Evolutionary conservation across 2,888 invertebrate species (phyloP), one percentile per base, ranked within the genome.

Genomic region (Orchesella flavescens): DNA sequence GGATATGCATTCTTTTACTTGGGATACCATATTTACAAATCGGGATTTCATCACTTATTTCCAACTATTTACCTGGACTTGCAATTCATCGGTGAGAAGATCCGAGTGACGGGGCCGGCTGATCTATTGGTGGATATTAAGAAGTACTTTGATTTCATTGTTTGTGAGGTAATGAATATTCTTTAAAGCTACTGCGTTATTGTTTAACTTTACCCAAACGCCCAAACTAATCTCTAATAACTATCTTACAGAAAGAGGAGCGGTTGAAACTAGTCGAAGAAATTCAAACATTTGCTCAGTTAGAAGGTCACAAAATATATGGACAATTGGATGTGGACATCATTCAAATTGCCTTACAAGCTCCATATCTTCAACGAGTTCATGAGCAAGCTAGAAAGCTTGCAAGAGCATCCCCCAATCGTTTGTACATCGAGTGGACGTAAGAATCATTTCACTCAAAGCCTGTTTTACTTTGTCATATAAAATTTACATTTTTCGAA

Each of bases 1-100:
- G 94, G 94, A 68, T 95, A 95, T 89, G 94, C 94, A 88, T 93
- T 93, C 13, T 93, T 92, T 49, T 94, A 94, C 89, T 92, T 95
- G 71, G 94, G 94, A 0, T 93, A 94, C 89, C 95, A 95, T 90
- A 91, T 95, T 81, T 91, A 92, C 81, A 90, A 92, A 86, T 93
- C 94, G 1, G 89, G 91, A 43, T 68, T 79, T 43, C 80, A 80
- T 49, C 73, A 88, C 90, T 86, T 92, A 86, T 94, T 94, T 89
- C 91, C 91, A 34, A 90, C 90, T 44, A 89, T 94, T 84, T 95
- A 93, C 89, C 91, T 94, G 55, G 91, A 95, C 91, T 91, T 95
- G 83, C 92, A 92, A 88, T 95, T 95, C 90, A 90, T 95, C 76
- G 93, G 94, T 75, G 93, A 93, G 72, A 94, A 94, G 91, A 92